Conservation (phyloP, 2,888 invertebrate genomes). For the Latrodectus hesperus region DNA sequence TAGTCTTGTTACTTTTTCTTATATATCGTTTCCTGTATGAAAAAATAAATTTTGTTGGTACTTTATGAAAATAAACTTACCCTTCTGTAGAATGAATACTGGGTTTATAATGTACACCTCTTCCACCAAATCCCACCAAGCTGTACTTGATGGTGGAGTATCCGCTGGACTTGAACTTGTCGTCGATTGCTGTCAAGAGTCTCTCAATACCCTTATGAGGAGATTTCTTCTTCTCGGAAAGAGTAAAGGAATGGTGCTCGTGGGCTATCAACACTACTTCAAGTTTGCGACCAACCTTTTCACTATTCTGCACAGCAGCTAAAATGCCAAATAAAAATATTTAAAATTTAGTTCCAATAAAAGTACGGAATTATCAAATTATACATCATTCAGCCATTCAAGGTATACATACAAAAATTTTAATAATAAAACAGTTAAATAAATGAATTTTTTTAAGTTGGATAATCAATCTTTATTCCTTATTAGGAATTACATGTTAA, state of each 20-base stretch:
- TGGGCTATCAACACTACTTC: constrained; percentile 59
- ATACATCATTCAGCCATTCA: too few relatives aligned
- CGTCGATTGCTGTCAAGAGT: constrained; percentile 35
- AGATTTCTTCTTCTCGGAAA: neutral
- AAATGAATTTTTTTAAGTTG: too few relatives aligned
- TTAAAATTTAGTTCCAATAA: too few relatives aligned
- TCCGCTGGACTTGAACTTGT: constrained; percentile 45
- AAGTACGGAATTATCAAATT: too few relatives aligned
- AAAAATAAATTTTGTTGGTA: too few relatives aligned
- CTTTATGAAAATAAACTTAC: constrained; percentile 11
- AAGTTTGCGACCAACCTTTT: constrained; percentile 24
- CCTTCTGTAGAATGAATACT: constrained; percentile 23
- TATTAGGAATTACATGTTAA: too few relatives aligned
- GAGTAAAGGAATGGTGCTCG: constrained; percentile 30
- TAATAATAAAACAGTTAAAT: too few relatives aligned
- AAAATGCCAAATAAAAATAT: too few relatives aligned
- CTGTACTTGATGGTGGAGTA: constrained; percentile 48
- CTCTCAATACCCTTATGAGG: constrained; percentile 58
- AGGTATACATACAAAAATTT: too few relatives aligned
- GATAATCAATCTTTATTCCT: too few relatives aligned
- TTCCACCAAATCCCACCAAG: constrained; percentile 64
- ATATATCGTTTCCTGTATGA: too few relatives aligned
- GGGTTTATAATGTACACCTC: constrained; percentile 38
- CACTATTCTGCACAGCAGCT: constrained; percentile 1
- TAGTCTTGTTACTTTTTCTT: too few relatives aligned